phyloP scores from a whole-genome alignment of 2,888 invertebrate genomes.

The Aphodius granarius region DNA sequence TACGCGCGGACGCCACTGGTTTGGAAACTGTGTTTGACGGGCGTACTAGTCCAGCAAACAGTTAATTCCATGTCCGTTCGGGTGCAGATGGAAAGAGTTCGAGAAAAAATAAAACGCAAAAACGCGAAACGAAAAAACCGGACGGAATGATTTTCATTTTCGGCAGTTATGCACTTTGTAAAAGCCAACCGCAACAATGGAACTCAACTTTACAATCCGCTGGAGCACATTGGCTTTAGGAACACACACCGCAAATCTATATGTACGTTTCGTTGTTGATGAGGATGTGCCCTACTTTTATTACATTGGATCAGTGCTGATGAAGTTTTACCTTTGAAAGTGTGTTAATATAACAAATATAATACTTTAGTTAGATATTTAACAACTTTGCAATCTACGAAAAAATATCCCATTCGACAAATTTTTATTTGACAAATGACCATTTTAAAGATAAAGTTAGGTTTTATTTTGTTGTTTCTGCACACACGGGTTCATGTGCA shows the following conservation, averaged over 20 bases:
- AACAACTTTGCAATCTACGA: no score
- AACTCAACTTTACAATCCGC: neutral
- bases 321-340: no score
- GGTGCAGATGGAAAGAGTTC: neutral
- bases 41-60: neutral
- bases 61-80: neutral
- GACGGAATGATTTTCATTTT: neutral
- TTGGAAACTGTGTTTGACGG: neutral
- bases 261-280: neutral
- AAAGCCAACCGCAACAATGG: neutral
- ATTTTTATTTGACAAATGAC: no score
- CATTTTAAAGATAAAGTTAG: no score
- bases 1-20: slow-evolving; percentile 1
- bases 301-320: neutral
- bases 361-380: no score
- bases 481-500: no score
- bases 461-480: no score
- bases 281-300: neutral
- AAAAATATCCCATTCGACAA: no score
- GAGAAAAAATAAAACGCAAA: neutral
- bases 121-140: neutral
- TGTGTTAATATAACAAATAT: no score
- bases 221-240: neutral
- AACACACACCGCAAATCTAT: neutral
- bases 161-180: neutral